A percentile compares a stretch with the other conserved stretches of the same genome.
phyloP scores from a whole-genome alignment of 2,113 vertebrate species.

The Pogonocichla stellata region DNA sequence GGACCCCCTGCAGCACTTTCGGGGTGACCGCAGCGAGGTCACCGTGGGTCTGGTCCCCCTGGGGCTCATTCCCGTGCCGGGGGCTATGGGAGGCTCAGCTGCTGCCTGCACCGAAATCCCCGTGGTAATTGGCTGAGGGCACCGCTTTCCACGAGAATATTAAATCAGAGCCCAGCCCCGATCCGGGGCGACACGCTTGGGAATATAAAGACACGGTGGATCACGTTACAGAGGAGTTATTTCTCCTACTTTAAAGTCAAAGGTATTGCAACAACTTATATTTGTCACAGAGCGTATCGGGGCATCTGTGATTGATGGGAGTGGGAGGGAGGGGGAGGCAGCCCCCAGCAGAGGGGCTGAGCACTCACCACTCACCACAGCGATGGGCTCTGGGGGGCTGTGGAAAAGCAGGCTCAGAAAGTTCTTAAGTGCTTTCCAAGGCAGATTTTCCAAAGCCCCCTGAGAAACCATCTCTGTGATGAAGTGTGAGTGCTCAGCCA shows the following conservation, averaged over 20 bases:
- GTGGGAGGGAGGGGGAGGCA: not conserved
- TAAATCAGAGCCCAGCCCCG: constrained; percentile 64
- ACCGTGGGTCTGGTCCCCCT: rapidly evolving
- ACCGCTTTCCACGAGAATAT: constrained; percentile 65
- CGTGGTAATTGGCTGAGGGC: constrained; percentile 77
- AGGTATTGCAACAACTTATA: constrained; percentile 8
- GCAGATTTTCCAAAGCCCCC: not conserved
- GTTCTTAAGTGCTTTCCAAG: not conserved
- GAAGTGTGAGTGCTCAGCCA: not conserved
- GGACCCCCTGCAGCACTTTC: not conserved
- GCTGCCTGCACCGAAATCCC: constrained; percentile 72
- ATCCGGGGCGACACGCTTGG: constrained; percentile 20
- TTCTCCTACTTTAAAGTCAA: constrained; percentile 54
- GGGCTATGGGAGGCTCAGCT: constrained; percentile 28
- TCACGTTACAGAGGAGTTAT: constrained; percentile 4
- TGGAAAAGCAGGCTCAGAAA: not conserved
- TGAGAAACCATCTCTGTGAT: not conserved
- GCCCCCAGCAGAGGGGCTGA: not conserved
- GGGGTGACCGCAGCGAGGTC: not conserved
- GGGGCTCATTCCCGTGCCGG: not conserved
- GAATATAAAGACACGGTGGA: constrained; percentile 56
- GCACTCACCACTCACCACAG: not conserved
- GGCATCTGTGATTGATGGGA: not conserved
- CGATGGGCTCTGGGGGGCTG: rapidly evolving
- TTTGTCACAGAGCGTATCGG: constrained; percentile 32